These are phyloP conservation scores for Abscondita cerata DNA, from an alignment of 2,888 invertebrate genomes.

Conservation along the genomic window DNA sequence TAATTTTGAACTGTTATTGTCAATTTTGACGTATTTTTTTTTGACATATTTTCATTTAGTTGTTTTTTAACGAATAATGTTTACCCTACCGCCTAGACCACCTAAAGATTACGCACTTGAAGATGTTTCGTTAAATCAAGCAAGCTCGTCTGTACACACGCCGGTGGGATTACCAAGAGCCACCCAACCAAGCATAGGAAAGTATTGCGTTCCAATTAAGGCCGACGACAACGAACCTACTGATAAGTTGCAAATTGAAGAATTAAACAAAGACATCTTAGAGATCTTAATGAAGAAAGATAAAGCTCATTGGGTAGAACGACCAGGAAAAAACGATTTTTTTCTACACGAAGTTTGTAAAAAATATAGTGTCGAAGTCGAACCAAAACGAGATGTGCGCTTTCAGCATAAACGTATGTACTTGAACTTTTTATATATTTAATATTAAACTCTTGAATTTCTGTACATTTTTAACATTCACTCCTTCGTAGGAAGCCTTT, in stretches of 20 bases:
- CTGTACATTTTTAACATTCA: too few species aligned
- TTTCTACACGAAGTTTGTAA: slow-evolving; percentile 61
- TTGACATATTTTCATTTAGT: too few species aligned
- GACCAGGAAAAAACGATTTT: slow-evolving; percentile 64
- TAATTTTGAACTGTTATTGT: too few species aligned
- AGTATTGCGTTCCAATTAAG: slow-evolving; percentile 61
- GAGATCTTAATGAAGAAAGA: slow-evolving; percentile 61
- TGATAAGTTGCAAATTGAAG: slow-evolving; percentile 51
- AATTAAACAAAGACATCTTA: slow-evolving; percentile 46
- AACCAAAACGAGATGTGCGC: slow-evolving; percentile 47
- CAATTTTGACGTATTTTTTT: too few species aligned
- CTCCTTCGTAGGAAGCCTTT: too few species aligned
- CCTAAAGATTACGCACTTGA: slow-evolving; percentile 53
- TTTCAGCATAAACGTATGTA: slow-evolving; percentile 50
- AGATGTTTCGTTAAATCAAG: slow-evolving; percentile 44
- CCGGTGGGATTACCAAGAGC: slow-evolving; percentile 59
- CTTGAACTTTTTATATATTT: too few species aligned
- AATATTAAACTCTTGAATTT: too few species aligned
- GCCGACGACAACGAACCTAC: slow-evolving; percentile 57
- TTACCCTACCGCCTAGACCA: slow-evolving; percentile 51
- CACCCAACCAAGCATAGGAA: slow-evolving; percentile 61
- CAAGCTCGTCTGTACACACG: slow-evolving; percentile 58
- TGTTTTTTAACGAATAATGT: slow-evolving; percentile 47
- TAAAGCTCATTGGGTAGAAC: slow-evolving; percentile 65
- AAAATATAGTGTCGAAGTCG: slow-evolving; percentile 52